Evolutionary conservation across 2,797 vertebrate genomes (phyloP), one percentile per base, ranked within the genome.

Genomic region (Gymnoscopelus microlampas): DNA sequence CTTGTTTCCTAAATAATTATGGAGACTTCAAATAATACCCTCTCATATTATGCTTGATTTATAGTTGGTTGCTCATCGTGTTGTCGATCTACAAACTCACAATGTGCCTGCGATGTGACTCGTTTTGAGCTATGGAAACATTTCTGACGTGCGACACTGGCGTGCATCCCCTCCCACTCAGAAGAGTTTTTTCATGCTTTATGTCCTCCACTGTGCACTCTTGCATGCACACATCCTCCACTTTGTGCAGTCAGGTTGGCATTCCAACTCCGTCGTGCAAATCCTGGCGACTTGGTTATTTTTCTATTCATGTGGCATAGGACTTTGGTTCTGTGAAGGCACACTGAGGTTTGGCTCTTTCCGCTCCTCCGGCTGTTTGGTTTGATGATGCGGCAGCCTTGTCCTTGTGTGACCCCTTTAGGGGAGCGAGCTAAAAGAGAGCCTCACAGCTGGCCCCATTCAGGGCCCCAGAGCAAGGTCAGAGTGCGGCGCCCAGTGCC

Each of bases 361-460:
- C 48, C n/a, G 56, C 66, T 69, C 66, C 68, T 65, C 64, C 64
- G 65, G 63, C 70, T 84, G 67, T 71, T 76, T 54, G 77, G 60
- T 86, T 82, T 79, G 79, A 79, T 79, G 79, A 79, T 76, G 83
- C 69, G 60, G 84, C 3, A 19, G 74, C 72, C 79, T 78, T 76
- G 87, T 90, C 89, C 90, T 73, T 54, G 83, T 57, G 63, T 90
- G 86, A 90, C 87, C 87, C 19, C 81, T 78, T 48, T 32, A 48
- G 54, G 74, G 80, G 84, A 63, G 73, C 76, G 72, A 79, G 70
- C 70, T 77, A 69, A 75, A 44, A 44, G 39, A 58, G 61, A 32
- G 12, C 67, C 54, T 24, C 74, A 73, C 70, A 84, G 80, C 74
- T 55, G 35, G 39, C 63, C 63, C 78, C 39, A 50, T 66, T 75